Percentiles rank a stretch among this genome's conserved stretches.
Conservation (phyloP, 2,888 invertebrate genomes). For the Melinaea marsaeus region DNA sequence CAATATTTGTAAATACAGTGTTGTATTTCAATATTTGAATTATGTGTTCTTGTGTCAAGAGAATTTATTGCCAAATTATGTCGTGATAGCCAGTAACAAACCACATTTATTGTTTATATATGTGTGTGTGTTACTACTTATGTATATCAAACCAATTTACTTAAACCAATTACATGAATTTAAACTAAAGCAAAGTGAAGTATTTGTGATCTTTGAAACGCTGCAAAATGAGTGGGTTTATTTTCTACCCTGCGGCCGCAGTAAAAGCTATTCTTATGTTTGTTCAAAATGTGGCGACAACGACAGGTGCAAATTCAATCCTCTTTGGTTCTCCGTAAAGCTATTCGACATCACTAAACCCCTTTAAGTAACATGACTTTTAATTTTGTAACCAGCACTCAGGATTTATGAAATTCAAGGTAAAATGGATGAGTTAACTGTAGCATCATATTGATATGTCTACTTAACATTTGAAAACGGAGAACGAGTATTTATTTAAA, state of each 20-base stretch:
- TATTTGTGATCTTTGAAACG: too few species aligned
- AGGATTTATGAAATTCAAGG: constrained; percentile 59
- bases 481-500: constrained; percentile 15
- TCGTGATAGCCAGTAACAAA: too few species aligned
- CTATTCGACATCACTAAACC: constrained; percentile 67
- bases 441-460: constrained; percentile 20
- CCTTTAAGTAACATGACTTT: constrained; percentile 77
- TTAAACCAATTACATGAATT: too few species aligned
- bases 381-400: constrained; percentile 73
- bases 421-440: constrained; percentile 32
- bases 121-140: too few species aligned
- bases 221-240: too few species aligned
- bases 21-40: neutral
- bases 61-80: neutral
- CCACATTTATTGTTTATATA: too few species aligned
- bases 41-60: neutral
- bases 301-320: too few species aligned
- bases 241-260: too few species aligned
- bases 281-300: too few species aligned
- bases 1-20: neutral
- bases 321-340: constrained; percentile 55
- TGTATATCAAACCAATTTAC: too few species aligned
- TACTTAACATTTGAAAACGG: constrained; percentile 22
- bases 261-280: too few species aligned
- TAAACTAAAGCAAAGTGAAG: too few species aligned